phyloP scores from a whole-genome alignment of 2,888 invertebrate genomes.

The Drosophila macrospina region DNA sequence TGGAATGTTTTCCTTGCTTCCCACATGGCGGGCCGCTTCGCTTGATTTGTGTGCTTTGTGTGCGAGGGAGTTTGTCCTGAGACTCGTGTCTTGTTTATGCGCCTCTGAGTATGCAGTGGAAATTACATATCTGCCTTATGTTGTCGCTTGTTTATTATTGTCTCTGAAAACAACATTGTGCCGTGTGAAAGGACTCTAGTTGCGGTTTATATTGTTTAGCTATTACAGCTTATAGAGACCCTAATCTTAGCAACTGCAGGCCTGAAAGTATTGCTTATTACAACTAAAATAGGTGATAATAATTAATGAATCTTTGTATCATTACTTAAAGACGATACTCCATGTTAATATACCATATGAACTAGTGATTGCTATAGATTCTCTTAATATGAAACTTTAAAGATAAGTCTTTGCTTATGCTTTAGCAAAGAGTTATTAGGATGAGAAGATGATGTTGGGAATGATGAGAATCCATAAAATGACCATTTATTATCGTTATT shows the following conservation, averaged over 20 bases:
- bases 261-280: too few relatives aligned
- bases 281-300: too few relatives aligned
- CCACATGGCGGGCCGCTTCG: slow-evolving; percentile 44
- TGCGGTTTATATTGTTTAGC: not conserved
- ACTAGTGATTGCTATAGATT: too few relatives aligned
- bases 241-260: not conserved
- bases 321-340: too few relatives aligned
- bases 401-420: too few relatives aligned
- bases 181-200: not conserved
- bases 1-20: slow-evolving; percentile 52
- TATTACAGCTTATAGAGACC: not conserved
- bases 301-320: too few relatives aligned
- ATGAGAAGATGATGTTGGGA: too few relatives aligned
- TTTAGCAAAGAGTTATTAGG: too few relatives aligned
- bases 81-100: slow-evolving; percentile 45
- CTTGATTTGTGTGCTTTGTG: slow-evolving; percentile 69
- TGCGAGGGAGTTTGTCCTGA: slow-evolving; percentile 21
- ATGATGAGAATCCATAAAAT: too few relatives aligned
- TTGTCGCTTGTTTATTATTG: slow-evolving; percentile 25
- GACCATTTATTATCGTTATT: too few relatives aligned
- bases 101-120: slow-evolving; percentile 46
- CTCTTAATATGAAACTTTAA: too few relatives aligned
- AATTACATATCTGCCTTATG: slow-evolving; percentile 48
- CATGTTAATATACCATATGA: too few relatives aligned
- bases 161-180: slow-evolving; percentile 23